Evolutionary conservation across 2,113 vertebrate species (phyloP).

Genomic region (Corythoichthys intestinalis): DNA sequence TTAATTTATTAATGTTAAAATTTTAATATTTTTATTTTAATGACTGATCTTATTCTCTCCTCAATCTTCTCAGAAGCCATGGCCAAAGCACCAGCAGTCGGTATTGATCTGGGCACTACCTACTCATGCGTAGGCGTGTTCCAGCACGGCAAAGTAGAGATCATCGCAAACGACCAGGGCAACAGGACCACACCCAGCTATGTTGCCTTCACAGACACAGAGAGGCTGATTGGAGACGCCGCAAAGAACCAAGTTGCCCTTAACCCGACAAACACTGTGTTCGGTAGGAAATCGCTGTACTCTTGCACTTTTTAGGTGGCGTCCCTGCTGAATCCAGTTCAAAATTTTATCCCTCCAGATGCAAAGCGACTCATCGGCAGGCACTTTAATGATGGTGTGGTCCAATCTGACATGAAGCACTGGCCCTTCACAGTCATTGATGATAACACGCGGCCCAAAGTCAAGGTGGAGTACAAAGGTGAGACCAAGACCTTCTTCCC

Average conservation of each 20-base stretch:
- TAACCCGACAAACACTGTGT: conserved; percentile 78
- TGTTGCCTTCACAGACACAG: conserved; percentile 71
- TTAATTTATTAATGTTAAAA: no score
- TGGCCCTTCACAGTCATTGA: conserved; percentile 73
- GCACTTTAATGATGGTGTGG: conserved; percentile 68
- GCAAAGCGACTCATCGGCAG: conserved; percentile 76
- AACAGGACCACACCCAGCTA: conserved; percentile 75
- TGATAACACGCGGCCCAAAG: conserved; percentile 67
- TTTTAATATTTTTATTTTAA: no score
- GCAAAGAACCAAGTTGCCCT: conserved; percentile 74
- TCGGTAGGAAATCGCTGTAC: conserved; percentile 49
- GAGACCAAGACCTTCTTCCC: conserved; percentile 72
- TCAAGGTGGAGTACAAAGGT: conserved; percentile 74
- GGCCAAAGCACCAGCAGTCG: conserved; percentile 86
- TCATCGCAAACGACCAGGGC: conserved; percentile 88
- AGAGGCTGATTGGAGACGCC: conserved; percentile 70
- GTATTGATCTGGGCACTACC: conserved; percentile 91
- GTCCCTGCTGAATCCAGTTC: not conserved
- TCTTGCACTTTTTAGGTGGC: no score
- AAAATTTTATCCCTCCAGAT: conserved; percentile 42
- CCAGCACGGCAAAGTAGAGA: conserved; percentile 93
- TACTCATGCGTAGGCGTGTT: conserved; percentile 93
- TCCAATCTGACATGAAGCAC: conserved; percentile 75
- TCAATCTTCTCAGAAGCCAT: conserved; percentile 54
- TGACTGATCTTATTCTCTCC: not conserved